Conservation (phyloP, 2,797 vertebrate genomes). For the Acipenser transmontanus region DNA sequence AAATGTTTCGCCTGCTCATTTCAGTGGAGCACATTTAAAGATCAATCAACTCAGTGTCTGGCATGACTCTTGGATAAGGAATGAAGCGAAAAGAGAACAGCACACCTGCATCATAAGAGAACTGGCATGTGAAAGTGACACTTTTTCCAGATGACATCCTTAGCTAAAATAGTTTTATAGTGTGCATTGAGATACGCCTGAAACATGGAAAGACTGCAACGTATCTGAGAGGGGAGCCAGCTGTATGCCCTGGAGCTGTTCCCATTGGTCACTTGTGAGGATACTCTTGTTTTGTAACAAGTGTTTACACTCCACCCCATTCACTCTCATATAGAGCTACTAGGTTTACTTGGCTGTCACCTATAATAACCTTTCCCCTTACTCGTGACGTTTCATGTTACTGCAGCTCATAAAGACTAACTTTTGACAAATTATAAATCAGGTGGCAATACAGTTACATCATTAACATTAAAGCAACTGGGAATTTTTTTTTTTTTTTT, state of each 20-base stretch:
- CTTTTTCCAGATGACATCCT: slow-evolving; percentile 7
- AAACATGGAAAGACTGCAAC: slow-evolving; percentile 8
- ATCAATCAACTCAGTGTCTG: neutral
- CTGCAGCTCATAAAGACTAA: too few species aligned
- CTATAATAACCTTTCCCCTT: slow-evolving; percentile 3
- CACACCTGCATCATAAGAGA: neutral
- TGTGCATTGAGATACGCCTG: neutral
- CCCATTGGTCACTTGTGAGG: neutral
- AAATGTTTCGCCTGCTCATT: too few species aligned
- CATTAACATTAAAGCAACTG: too few species aligned
- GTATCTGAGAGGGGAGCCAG: neutral
- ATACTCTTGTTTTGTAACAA: neutral
- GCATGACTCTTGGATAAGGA: neutral
- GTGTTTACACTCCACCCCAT: slow-evolving; percentile 8
- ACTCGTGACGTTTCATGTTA: neutral
- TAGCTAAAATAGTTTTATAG: slow-evolving; percentile 2
- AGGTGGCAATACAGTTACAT: too few species aligned
- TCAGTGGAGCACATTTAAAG: neutral
- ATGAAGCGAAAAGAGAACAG: neutral
- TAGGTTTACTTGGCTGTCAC: neutral
- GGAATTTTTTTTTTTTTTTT: too few species aligned
- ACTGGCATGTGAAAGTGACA: neutral
- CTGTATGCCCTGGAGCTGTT: slow-evolving; percentile 9
- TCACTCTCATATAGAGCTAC: neutral
- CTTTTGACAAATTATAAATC: too few species aligned